phyloP scores from a whole-genome alignment of 2,113 vertebrate species.

The Stegastes partitus region DNA sequence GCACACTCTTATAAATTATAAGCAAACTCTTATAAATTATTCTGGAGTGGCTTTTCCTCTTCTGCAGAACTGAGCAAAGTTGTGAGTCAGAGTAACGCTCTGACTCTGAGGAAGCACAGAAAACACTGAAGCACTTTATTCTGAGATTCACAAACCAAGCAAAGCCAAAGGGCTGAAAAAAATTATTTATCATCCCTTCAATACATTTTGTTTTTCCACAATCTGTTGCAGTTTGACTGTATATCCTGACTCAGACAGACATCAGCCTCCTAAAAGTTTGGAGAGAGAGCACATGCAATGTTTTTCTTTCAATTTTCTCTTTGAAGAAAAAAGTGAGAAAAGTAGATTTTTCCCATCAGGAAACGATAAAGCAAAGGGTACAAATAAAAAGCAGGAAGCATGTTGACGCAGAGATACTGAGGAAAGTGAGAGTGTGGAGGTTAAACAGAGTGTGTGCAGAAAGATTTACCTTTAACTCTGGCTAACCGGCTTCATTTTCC shows the following conservation, averaged over 20 bases:
- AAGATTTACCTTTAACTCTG: no score
- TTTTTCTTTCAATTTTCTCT: background rate
- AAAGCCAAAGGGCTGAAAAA: slow-evolving; percentile 28
- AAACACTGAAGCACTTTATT: slow-evolving; percentile 1
- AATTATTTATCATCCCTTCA: background rate
- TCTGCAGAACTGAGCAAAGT: slow-evolving; percentile 24
- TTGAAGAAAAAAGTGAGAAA: background rate
- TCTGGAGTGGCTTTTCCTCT: background rate
- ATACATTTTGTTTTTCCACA: slow-evolving; percentile 1
- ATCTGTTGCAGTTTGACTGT: background rate
- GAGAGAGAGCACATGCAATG: background rate
- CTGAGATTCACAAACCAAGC: slow-evolving; percentile 30
- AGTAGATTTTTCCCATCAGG: no score
- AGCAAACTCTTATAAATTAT: no score
- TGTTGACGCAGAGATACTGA: no score
- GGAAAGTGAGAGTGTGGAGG: no score
- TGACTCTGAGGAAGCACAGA: background rate
- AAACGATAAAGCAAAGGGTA: no score
- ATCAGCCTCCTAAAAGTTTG: background rate
- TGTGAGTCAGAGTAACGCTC: background rate
- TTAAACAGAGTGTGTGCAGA: no score
- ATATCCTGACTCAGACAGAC: background rate
- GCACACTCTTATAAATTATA: no score
- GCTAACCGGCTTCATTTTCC: no score
- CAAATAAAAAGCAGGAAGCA: no score